phyloP scores from a whole-genome alignment of 2,888 invertebrate species.

The Cordilura impudica region DNA sequence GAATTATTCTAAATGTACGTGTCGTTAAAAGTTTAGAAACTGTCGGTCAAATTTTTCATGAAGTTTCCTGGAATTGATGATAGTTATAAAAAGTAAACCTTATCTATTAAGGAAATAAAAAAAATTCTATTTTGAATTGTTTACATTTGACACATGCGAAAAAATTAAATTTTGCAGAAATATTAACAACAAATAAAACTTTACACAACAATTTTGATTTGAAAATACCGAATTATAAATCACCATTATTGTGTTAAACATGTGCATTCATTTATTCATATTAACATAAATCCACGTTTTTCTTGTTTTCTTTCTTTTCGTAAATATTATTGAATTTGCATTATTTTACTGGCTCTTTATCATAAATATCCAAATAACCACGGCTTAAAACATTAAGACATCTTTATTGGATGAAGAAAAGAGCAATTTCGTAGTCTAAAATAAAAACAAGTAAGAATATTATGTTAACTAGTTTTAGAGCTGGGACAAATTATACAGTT shows the following conservation, averaged over 20 bases:
- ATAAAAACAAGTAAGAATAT: no score
- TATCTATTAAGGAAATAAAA: neutral
- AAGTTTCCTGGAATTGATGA: no score
- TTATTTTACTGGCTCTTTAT: slow-evolving; percentile 9
- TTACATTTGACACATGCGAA: neutral
- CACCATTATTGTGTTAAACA: neutral
- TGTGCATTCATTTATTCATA: neutral
- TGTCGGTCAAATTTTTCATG: no score
- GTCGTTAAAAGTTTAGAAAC: no score
- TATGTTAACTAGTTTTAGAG: no score
- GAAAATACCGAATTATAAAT: neutral
- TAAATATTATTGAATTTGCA: neutral
- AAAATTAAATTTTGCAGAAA: slow-evolving; percentile 6
- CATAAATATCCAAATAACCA: slow-evolving; percentile 14
- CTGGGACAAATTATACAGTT: no score
- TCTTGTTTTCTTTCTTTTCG: slow-evolving; percentile 21
- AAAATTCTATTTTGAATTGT: slow-evolving; percentile 6
- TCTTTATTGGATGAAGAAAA: neutral
- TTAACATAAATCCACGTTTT: slow-evolving; percentile 17
- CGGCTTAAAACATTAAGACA: slow-evolving; percentile 2
- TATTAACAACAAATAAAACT: slow-evolving; percentile 2
- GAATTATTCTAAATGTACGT: no score
- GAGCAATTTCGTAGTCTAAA: neutral
- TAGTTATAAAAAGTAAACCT: neutral
- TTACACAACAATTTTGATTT: slow-evolving; percentile 33